Conservation (phyloP, 1,140 invertebrate species). For the Chrysomallon squamiferum region DNA sequence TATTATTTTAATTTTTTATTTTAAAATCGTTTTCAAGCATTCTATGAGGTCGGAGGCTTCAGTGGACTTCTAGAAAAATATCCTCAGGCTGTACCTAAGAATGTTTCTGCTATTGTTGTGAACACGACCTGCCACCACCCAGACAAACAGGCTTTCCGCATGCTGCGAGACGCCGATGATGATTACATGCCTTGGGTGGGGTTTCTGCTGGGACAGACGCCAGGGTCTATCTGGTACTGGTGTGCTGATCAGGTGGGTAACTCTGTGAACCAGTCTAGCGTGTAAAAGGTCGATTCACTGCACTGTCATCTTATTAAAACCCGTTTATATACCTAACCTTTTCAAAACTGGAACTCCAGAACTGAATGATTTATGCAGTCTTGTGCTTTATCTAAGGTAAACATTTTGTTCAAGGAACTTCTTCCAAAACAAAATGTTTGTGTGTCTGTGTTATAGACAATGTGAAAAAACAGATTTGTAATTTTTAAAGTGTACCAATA, state of each 20-base stretch:
- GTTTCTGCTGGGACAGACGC: constrained; percentile 65
- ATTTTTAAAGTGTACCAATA: no score
- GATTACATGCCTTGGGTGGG: constrained; percentile 69
- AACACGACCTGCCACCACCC: constrained; percentile 37
- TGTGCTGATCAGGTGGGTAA: constrained; percentile 67
- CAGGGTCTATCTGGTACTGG: constrained; percentile 70
- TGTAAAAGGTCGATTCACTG: not conserved
- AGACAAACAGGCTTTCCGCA: constrained; percentile 35
- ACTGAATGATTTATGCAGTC: no score
- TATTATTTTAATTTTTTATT: no score
- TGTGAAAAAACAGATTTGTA: no score
- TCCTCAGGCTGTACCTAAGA: constrained; percentile 61
- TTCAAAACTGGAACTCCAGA: not conserved
- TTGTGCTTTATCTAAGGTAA: no score
- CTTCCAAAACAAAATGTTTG: no score
- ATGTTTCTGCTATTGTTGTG: constrained; percentile 12
- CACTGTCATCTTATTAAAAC: not conserved
- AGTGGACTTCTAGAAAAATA: constrained; percentile 62
- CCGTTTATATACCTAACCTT: not conserved
- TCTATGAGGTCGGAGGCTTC: constrained; percentile 66
- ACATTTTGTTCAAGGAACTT: no score
- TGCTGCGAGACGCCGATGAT: constrained; percentile 42
- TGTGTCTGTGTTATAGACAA: no score
- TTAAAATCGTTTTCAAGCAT: no score
- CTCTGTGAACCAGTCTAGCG: not conserved